A percentile compares a stretch with the other conserved stretches of the same genome.
Evolutionary conservation across 37 sponge, comb jelly and placozoan species (phyloP).

Genomic region (Cladorhizidae sp.): DNA sequence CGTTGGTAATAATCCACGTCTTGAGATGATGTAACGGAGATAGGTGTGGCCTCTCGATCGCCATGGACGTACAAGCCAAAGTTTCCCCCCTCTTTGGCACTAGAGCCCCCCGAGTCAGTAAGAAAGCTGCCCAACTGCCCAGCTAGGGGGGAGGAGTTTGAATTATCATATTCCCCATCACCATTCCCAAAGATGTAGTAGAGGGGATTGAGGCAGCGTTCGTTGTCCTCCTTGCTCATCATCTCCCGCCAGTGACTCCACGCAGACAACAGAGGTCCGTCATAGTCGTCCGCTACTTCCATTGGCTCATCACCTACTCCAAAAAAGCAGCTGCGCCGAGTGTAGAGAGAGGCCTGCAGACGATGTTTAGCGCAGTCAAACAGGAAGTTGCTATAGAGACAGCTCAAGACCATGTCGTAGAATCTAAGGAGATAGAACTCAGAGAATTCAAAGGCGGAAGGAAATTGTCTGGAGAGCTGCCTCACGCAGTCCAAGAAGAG

Average conservation of each 20-base stretch:
- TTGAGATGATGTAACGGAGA: not conserved
- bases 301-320: conserved; percentile 39
- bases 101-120: conserved; percentile 14
- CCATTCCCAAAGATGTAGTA: conserved; percentile 78
- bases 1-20: not conserved
- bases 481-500: conserved; percentile 96
- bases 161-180: conserved; percentile 44
- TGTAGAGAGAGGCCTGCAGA: conserved; percentile 41
- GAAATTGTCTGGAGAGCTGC: conserved; percentile 90
- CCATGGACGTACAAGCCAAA: conserved; percentile 17
- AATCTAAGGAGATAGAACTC: conserved; percentile 80
- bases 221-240: conserved; percentile 55
- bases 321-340: conserved; percentile 43
- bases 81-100: conserved; percentile 16
- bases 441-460: conserved; percentile 93
- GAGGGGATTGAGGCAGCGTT: conserved; percentile 69
- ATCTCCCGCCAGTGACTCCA: conserved; percentile 72
- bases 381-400: conserved; percentile 89
- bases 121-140: conserved; percentile 16
- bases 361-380: conserved; percentile 76
- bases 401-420: conserved; percentile 42
- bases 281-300: conserved; percentile 40
- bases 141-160: not conserved
- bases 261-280: conserved; percentile 57
- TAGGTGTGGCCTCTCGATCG: not conserved